Evolutionary conservation across 2,888 invertebrate genomes (phyloP).

Genomic region (Tenthredo scrophulariae): DNA sequence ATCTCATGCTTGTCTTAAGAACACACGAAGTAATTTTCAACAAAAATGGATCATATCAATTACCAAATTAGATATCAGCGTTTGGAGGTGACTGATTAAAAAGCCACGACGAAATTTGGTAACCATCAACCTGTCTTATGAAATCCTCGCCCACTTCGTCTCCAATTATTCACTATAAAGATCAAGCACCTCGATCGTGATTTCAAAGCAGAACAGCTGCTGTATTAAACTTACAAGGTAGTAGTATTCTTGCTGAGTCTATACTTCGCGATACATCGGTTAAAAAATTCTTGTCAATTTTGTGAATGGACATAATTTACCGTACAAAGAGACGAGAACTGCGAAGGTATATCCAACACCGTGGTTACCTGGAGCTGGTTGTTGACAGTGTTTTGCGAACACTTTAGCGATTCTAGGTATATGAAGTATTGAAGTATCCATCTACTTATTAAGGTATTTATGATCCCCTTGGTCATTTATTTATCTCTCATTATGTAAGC

Average conservation of each 20-base stretch:
- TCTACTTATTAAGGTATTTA: neutral
- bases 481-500: neutral
- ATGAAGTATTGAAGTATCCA: neutral
- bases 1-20: neutral
- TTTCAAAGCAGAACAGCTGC: neutral
- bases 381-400: conserved; percentile 20
- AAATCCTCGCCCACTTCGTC: neutral
- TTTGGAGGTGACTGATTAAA: neutral
- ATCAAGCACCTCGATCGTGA: neutral
- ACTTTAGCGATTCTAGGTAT: neutral
- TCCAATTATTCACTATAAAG: neutral
- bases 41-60: neutral
- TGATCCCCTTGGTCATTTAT: neutral
- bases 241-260: neutral
- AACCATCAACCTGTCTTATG: neutral
- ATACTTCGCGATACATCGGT: neutral
- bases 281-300: neutral
- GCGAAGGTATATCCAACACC: conserved; percentile 20
- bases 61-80: neutral
- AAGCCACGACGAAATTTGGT: neutral
- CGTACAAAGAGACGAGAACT: conserved; percentile 2
- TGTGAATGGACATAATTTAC: neutral
- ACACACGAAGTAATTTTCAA: neutral
- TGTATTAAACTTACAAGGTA: neutral
- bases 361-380: conserved; percentile 37